A percentile compares a stretch with the other conserved stretches of the same genome.
phyloP scores from a whole-genome alignment of 2,888 invertebrate species.

The Ditylenchus weischeri region DNA sequence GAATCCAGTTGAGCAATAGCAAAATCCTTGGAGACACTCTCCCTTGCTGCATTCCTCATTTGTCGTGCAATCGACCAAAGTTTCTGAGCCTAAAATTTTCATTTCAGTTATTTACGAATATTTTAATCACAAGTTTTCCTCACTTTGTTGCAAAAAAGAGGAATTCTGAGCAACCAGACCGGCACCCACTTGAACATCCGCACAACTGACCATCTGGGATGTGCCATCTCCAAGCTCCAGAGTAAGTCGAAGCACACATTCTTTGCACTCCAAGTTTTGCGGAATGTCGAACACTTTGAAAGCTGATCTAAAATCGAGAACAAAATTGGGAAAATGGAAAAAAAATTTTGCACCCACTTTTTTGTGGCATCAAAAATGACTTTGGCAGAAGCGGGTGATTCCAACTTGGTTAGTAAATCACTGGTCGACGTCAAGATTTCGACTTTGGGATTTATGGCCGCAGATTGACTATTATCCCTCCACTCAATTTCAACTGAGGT shows the following conservation, averaged over 20 bases:
- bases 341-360: too few species aligned
- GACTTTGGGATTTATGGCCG: background rate
- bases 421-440: background rate
- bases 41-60: conserved; percentile 34
- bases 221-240: conserved; percentile 76
- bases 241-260: conserved; percentile 83
- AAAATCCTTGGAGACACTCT: conserved; percentile 20
- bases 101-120: background rate
- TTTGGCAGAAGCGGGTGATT: too few species aligned
- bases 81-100: background rate
- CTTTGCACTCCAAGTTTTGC: conserved; percentile 71
- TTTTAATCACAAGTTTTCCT: conserved; percentile 6
- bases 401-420: too few species aligned
- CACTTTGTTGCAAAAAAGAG: conserved; percentile 16
- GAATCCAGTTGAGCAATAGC: conserved; percentile 31
- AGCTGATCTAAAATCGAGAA: conserved; percentile 2
- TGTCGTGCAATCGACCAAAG: conserved; percentile 23
- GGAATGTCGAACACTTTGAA: conserved; percentile 13
- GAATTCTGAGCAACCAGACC: conserved; percentile 2
- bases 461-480: background rate
- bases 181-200: conserved; percentile 33
- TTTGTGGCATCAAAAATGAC: too few species aligned
- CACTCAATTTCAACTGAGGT: background rate
- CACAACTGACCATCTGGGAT: conserved; percentile 35
- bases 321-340: background rate